Evolutionary conservation across 2,888 invertebrate genomes (phyloP), one percentile per base, ranked within the genome.

Genomic region (Sclerodermus sp.): DNA sequence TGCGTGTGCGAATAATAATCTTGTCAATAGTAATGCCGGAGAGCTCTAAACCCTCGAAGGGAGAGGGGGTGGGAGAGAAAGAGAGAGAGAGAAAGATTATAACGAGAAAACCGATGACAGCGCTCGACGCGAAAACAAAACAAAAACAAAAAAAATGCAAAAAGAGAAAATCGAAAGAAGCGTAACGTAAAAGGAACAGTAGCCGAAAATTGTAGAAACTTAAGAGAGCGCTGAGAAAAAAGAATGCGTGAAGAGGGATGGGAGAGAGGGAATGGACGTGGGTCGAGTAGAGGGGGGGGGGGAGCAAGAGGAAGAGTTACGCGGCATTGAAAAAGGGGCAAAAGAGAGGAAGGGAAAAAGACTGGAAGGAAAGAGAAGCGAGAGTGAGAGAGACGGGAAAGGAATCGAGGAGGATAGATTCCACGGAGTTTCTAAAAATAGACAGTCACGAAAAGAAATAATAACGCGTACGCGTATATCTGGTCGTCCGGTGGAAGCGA

Each of bases 361-460:
- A 23, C 4, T 23, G 8, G 47, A 51, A 45, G 38, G 44, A 37
- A 41, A 46, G 17, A 47, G 31, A 15, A 14, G 42, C 17, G 30
- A 30, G 23, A 36, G 5, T 18, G 23, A 34, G 12, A 15, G 12
- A 23, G 13, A 38, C 32, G 34, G 18, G 47, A 32, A 42, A 15
- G 9, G 36, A 49, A 46, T 34, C 3, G 13, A 34, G 34, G 12
- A 13, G 34, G 13, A 34, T 57, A 55, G 59, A 57, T 57, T 57
- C 57, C 57, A 47, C 40, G 48, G 30, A 30, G 43, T 36, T 43
- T 56, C 64, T 64, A 64, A 66, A 63, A 64, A 66, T 64, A 64
- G 53, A 53, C 51, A 40, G 42, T 53, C 48, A 55, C 53, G 59
- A 60, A 64, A 63, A 58, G 52, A 55, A 53, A 60, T 52, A 62